Base-by-base conservation (phyloP, 2,888 invertebrate species). In the Ernsta delagoae region DNA sequence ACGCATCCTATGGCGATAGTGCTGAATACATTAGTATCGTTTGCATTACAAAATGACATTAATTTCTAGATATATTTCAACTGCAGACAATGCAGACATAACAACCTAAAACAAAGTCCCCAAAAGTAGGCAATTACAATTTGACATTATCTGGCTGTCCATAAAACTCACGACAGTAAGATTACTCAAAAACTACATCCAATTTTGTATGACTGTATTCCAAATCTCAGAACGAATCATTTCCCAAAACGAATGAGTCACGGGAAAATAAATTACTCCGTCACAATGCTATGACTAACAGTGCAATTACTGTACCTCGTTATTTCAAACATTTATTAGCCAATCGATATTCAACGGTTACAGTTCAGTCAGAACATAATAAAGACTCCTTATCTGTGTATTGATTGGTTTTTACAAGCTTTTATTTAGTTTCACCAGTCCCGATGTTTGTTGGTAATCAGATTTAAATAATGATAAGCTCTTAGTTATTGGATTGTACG, bases 271-370 rank as follows among this genome's bases (percentile, higher is more conserved):
- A 59, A 60, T 43, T 48, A 41, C 43, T 53, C 45, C 56, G 56
- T 54, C 48, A 61, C 59, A 39, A 16, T 43, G 39, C 61, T 61
- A 60, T 67, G 61, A 67, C 61, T 61, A 67, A 67, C 61, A 5
- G 24, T 41, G 61, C 61, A 67, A 61, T 67, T 61, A 67, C 67
- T 39, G 56, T 45, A 61, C 61, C 67, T 67, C 43, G 67, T 67
- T 56, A 48, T 67, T 67, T 36, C 61, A 61, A 43, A 60, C 61
- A 45, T 53, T 54, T 53, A 67, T 67, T 57, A 61, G 31, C 56
- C 48, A 67, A 61, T 67, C 67, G 56, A 67, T 67, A 67, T 66
- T 66, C 41, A n/a, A 39, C 48, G 45, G 8, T 41, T 24, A 59
- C 31, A n/a, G 36, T 53, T 66, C 53, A 0, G 11, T 3, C 6